A percentile compares a stretch with the other conserved stretches of the same genome.
Evolutionary conservation across 2,888 invertebrate genomes (phyloP).

Genomic region (Ornithoptera alexandrae): DNA sequence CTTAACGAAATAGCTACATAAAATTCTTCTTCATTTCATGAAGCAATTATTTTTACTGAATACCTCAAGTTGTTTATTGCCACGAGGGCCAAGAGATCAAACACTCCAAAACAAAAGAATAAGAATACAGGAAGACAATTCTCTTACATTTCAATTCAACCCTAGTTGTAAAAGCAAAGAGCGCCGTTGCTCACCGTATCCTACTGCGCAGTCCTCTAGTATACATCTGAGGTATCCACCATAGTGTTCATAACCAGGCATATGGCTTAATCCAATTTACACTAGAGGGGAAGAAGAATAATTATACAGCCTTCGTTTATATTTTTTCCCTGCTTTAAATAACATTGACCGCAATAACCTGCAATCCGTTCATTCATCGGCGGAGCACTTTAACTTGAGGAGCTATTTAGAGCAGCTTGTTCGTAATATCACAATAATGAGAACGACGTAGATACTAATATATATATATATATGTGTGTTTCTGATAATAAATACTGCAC

Average conservation of each 20-base stretch:
- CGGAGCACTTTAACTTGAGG: neutral
- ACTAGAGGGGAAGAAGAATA: neutral
- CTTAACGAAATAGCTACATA: too few relatives aligned
- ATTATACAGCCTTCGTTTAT: neutral
- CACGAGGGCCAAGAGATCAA: too few relatives aligned
- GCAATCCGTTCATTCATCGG: neutral
- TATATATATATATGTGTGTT: neutral
- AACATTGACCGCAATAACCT: neutral
- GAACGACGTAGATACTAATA: neutral
- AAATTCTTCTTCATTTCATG: too few relatives aligned
- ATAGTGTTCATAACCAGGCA: neutral
- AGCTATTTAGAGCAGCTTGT: neutral
- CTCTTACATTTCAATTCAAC: too few relatives aligned
- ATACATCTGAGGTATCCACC: too few relatives aligned
- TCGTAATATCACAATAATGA: neutral
- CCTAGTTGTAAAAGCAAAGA: too few relatives aligned
- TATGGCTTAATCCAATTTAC: neutral
- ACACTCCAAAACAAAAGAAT: too few relatives aligned
- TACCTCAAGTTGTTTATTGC: too few relatives aligned
- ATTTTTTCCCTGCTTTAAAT: neutral
- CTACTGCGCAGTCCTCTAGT: too few relatives aligned
- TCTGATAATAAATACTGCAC: neutral
- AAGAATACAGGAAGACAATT: too few relatives aligned
- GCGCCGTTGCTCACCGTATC: too few relatives aligned
- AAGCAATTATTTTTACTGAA: too few relatives aligned